Base-by-base conservation (phyloP, 2,888 invertebrate genomes). In the Saturnia pavonia region DNA sequence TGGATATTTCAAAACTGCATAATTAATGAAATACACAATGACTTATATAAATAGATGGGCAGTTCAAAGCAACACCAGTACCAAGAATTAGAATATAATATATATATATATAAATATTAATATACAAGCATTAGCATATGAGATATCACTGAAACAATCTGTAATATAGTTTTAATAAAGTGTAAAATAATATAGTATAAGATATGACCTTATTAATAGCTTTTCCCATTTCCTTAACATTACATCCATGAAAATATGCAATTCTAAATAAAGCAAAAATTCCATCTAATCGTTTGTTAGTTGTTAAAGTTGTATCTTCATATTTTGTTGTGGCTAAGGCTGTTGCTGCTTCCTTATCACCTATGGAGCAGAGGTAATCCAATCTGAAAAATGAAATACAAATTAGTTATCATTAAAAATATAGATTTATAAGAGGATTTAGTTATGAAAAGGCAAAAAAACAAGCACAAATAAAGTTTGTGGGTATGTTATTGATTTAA, bases 231-330 rank as follows among this genome's bases (percentile, higher is more conserved):
- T 94, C 94, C 82, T 94, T 94, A 1, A 95, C 94, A 88, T 95
- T 94, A 78, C 94, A 95, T 8, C 94, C 95, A 83, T 95, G 95
- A 81, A 95, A 95, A 77, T 95, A 95, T n/a, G 94, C 89, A 86
- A 95, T 93, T 78, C 95, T 91, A 75, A 95, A 95, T 71, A 95
- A 79, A 42, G 95, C 93, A 87, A 95, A 95, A 16, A 95, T 89
- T 66, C 94, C 95, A 88, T 95, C 94, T 22, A 95, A 86, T 68
- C 95, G 84, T 77, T 94, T 91, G 73, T 94, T 95, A 8, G 94
- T 95, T 1, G 95, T 95, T 27, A 95, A 81, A 51, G 94, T 93
- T 48, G 94, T 82, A 78, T 95, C 95, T 82, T 94, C 94, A 84
- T 94, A 91, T 78, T 95, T 95, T 2, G 90, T 85, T 69, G 92